Evolutionary conservation across 2,888 invertebrate species (phyloP), one percentile per base, ranked within the genome.

Genomic region (Troilus luridus): DNA sequence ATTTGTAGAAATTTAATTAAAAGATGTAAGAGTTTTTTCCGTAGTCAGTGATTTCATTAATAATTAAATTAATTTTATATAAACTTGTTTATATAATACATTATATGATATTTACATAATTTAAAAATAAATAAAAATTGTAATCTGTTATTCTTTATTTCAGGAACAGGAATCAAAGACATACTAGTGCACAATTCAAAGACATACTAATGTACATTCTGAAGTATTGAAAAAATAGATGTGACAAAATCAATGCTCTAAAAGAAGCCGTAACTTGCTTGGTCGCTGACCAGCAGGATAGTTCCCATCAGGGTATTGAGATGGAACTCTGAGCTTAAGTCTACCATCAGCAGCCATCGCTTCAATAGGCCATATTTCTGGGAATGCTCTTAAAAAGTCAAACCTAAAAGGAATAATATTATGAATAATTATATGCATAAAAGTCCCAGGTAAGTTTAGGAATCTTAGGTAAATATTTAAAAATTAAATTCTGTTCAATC

Each of bases 331-430:
- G 0, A 90, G 77, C 19, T 58, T 27, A n/a, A 77, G 24, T 64
- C 64, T 62, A 64, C 89, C 67, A 10, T 89, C 89, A n/a, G 67
- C 24, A 56, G 58, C 9, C 21, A 27, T 59, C 27, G 67, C 21
- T 77, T 54, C 58, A 56, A 90, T 3, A 56, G 67, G 62, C 62
- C 62, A 88, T 54, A 91, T 12, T 64, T 91, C 91, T 12, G 91
- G 88, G 64, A 91, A 91, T 21, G n/a, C 91, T 58, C 54, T n/a
- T 88, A 91, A 58, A n/a, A 91, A n/a, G 56, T 91, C 91, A 12
- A 41, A 21, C 24, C 91, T 91, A 58, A 64, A 91, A 88, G 17
- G 8, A 72, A 77, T 10, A 27, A 27, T 14, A 72, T 72, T 27
- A 72, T 72, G 27, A 17, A 41, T 41, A 41, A 24, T 17, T n/a